Evolutionary conservation across 2,888 invertebrate genomes (phyloP).

Genomic region (Cerceris ruficornis): DNA sequence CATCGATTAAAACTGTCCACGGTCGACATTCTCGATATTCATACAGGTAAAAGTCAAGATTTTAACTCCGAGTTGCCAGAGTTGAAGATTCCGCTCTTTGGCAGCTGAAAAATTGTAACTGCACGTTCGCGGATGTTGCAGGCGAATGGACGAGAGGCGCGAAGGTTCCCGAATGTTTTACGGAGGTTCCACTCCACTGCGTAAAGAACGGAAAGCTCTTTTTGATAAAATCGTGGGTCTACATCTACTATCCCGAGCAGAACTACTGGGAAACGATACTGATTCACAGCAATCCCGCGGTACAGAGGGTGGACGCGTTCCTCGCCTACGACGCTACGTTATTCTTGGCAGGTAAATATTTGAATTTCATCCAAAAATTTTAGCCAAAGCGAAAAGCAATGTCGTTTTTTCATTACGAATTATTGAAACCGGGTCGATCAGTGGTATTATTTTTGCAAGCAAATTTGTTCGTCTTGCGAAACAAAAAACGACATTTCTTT

Average conservation of each 20-base stretch:
- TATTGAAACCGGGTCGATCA: too few relatives aligned
- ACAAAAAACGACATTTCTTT: too few relatives aligned
- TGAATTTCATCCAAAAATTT: not conserved
- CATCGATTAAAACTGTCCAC: slow-evolving; percentile 66
- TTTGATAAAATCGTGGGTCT: slow-evolving; percentile 61
- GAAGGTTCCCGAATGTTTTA: slow-evolving; percentile 67
- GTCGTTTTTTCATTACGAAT: too few relatives aligned
- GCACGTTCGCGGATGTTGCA: slow-evolving; percentile 17
- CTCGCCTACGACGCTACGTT: slow-evolving; percentile 12
- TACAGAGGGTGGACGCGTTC: slow-evolving; percentile 5
- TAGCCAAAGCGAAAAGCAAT: too few relatives aligned
- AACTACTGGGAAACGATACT: slow-evolving; percentile 59
- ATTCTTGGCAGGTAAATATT: slow-evolving; percentile 26
- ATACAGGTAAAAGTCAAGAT: slow-evolving; percentile 58
- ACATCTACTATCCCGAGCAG: slow-evolving; percentile 60
- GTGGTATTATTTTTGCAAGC: too few relatives aligned
- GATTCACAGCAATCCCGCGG: not conserved
- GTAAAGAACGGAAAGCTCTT: slow-evolving; percentile 64
- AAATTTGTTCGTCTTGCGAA: too few relatives aligned
- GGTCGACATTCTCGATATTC: slow-evolving; percentile 69
- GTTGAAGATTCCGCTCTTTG: too few relatives aligned
- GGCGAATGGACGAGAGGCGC: slow-evolving; percentile 65
- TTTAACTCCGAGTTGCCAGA: not conserved
- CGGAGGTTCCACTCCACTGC: slow-evolving; percentile 66
- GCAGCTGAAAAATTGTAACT: too few relatives aligned